Percentiles rank a stretch among this genome's conserved stretches.
Evolutionary conservation across 30 jellyfish, hydroid and myxozoan species (phyloP).

Genomic region (Aurelia aurita complex sp. Pacific): DNA sequence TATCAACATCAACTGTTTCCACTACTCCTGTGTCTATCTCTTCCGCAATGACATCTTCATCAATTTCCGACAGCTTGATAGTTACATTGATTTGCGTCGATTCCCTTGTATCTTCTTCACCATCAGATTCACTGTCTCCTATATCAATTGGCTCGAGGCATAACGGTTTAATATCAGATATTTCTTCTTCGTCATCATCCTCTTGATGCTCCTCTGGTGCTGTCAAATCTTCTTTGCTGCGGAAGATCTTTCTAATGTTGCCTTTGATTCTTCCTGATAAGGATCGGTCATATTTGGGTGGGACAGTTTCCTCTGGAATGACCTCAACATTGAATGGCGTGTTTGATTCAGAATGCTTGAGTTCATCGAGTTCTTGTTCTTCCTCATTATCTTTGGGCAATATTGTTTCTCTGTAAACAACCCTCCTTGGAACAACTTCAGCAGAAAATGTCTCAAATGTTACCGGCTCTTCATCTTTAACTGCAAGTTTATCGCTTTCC

Average conservation of each 20-base stretch:
- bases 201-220: not conserved
- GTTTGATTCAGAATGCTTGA: not conserved
- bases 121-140: not conserved
- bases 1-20: conserved; percentile 3
- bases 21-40: conserved; percentile 4
- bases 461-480: not conserved
- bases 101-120: too few relatives aligned
- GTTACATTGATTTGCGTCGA: too few relatives aligned
- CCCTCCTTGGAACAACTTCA: conserved; percentile 3
- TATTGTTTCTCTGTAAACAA: conserved; percentile 9
- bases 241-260: not conserved
- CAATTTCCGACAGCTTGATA: too few relatives aligned
- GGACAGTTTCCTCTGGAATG: conserved; percentile 6
- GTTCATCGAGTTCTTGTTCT: not conserved
- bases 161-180: not conserved
- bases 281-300: not conserved
- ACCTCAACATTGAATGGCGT: not conserved
- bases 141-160: not conserved
- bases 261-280: not conserved
- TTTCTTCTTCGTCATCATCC: not conserved
- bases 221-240: not conserved
- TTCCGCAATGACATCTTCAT: not conserved
- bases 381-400: conserved; percentile 1
- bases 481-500: not conserved
- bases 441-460: conserved; percentile 5